A percentile compares a stretch with the other conserved stretches of the same genome.
Evolutionary conservation across 1,140 invertebrate species (phyloP).

Genomic region (Proales similis): DNA sequence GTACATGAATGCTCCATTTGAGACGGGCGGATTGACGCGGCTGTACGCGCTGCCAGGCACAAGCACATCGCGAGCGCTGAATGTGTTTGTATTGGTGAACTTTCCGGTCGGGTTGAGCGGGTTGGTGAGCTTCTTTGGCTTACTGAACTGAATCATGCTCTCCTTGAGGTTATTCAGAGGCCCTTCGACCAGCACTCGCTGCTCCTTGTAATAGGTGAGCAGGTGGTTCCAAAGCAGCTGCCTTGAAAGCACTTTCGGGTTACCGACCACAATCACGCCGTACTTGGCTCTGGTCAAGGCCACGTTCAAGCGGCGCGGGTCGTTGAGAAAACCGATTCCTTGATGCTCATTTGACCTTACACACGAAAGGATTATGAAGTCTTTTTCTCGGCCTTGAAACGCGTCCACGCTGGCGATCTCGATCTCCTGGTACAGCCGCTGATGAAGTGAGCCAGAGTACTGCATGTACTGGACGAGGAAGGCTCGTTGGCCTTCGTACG

Average conservation of each 20-base stretch:
- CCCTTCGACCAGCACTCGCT: conserved; percentile 92
- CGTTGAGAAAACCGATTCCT: conserved; percentile 89
- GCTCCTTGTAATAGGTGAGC: conserved; percentile 93
- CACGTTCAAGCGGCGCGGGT: conserved; percentile 92
- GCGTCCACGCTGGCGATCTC: conserved; percentile 99
- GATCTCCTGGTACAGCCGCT: conserved; percentile 94
- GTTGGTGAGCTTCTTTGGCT: conserved; percentile 23
- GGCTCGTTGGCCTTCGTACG: conserved; percentile 96
- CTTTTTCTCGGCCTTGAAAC: conserved; percentile 90
- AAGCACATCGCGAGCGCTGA: conserved; percentile 24
- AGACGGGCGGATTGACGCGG: not conserved
- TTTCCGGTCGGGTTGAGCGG: not conserved
- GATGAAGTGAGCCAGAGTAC: conserved; percentile 89
- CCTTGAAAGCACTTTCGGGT: conserved; percentile 95
- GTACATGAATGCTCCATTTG: not conserved
- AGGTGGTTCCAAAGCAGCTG: conserved; percentile 98
- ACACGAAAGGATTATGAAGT: conserved; percentile 84
- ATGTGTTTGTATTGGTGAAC: conserved; percentile 14
- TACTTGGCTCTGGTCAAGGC: conserved; percentile 86
- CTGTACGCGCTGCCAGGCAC: conserved; percentile 22
- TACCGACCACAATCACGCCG: conserved; percentile 96
- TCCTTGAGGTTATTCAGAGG: conserved; percentile 94
- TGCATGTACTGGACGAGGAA: conserved; percentile 98
- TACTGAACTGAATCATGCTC: conserved; percentile 35
- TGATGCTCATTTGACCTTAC: conserved; percentile 83